Conservation (phyloP, 64 coral and sea anemone species). For the Montipora foliosa region DNA sequence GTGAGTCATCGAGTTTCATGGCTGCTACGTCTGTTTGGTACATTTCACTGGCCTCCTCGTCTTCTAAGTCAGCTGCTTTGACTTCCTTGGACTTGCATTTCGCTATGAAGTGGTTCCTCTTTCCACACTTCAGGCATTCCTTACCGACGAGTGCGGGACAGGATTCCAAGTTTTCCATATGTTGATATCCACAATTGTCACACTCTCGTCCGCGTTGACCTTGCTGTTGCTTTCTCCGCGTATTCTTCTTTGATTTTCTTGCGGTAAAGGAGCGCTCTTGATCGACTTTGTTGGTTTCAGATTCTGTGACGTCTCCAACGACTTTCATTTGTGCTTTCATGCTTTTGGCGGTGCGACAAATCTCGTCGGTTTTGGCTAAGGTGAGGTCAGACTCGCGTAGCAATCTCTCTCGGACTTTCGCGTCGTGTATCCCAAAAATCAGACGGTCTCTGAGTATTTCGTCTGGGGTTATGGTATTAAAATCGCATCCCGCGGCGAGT, state of each 20-base stretch:
- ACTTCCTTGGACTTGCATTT: conserved; percentile 49
- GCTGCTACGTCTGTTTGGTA: conserved; percentile 53
- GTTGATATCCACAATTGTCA: conserved; percentile 45
- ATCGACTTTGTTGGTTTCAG: conserved; percentile 9
- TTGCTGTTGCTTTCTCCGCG: not conserved
- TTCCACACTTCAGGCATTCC: conserved; percentile 57
- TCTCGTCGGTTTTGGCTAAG: conserved; percentile 64
- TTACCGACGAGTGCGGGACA: conserved; percentile 47
- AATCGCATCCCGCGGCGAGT: conserved; percentile 51
- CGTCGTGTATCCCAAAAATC: conserved; percentile 60
- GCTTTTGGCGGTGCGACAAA: conserved; percentile 44
- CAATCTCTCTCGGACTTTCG: conserved; percentile 61
- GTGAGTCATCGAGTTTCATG: conserved; percentile 61
- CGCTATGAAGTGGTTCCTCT: conserved; percentile 38
- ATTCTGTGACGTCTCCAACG: conserved; percentile 39
- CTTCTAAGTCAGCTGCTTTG: conserved; percentile 38
- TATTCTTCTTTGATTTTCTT: not conserved
- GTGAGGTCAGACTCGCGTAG: conserved; percentile 44
- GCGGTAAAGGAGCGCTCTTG: too few species aligned
- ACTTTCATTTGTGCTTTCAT: conserved; percentile 53
- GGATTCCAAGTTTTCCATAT: conserved; percentile 62
- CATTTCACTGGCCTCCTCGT: not conserved
- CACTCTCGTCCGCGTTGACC: conserved; percentile 3
- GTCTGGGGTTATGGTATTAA: conserved; percentile 47
- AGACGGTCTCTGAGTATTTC: conserved; percentile 64